phyloP scores from a whole-genome alignment of 2,888 invertebrate species.

The Acleris cristana region DNA sequence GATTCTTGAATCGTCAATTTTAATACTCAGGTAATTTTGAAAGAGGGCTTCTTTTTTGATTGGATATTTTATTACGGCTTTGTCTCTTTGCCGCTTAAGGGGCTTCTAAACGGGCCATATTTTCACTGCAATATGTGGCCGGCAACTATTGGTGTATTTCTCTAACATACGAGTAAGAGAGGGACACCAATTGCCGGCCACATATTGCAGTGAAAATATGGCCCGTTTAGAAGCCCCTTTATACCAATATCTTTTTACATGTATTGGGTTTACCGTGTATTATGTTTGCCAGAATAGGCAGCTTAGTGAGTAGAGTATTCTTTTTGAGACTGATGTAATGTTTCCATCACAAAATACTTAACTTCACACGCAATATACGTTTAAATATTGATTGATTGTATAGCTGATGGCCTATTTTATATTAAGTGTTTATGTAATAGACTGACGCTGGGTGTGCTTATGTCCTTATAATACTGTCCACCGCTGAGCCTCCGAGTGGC shows the following conservation, averaged over 20 bases:
- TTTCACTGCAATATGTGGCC: no score
- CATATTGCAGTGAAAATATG: no score
- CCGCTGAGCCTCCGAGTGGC: neutral
- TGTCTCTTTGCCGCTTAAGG: neutral
- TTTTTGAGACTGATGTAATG: slow-evolving; percentile 28
- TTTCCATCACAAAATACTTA: slow-evolving; percentile 15
- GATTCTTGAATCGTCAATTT: neutral
- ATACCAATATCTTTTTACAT: neutral
- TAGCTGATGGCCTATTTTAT: slow-evolving; percentile 63
- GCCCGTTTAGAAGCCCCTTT: no score
- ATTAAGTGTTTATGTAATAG: slow-evolving; percentile 62
- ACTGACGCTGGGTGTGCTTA: slow-evolving; percentile 56
- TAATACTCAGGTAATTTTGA: neutral
- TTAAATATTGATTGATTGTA: slow-evolving; percentile 27
- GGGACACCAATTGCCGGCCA: no score
- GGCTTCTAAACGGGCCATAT: no score
- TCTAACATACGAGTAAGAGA: no score
- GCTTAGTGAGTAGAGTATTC: slow-evolving; percentile 26
- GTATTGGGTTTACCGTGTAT: no score
- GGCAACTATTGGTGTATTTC: no score
- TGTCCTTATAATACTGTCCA: slow-evolving; percentile 32
- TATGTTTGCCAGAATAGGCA: slow-evolving; percentile 10
- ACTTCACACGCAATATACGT: slow-evolving; percentile 5
- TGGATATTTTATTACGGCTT: no score
- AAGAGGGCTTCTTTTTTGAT: no score